Conservation (phyloP, 1,140 invertebrate species). For the Linepithema humile region DNA sequence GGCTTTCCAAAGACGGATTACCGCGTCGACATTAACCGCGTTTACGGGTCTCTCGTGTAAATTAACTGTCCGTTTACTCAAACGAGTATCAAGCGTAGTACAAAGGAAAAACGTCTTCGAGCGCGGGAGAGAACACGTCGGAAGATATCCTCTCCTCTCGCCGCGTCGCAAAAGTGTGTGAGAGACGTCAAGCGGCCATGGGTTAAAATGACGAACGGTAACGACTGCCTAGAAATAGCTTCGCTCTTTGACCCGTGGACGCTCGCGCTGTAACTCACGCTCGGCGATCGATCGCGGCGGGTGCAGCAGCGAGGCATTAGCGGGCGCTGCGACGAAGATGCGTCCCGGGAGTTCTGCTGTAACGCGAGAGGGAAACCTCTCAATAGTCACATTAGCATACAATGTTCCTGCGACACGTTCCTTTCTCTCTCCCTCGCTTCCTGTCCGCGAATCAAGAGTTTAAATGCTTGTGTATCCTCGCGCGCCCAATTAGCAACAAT, state of each 20-base stretch:
- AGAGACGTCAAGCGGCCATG: constrained; percentile 11
- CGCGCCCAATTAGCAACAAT: constrained; percentile 42
- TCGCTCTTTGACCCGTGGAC: constrained; percentile 47
- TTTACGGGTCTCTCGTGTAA: constrained; percentile 3
- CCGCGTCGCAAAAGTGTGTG: neutral
- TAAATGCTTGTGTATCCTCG: constrained; percentile 21
- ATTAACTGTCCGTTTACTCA: constrained; percentile 36
- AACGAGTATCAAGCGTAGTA: neutral
- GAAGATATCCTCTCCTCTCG: neutral
- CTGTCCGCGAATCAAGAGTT: constrained; percentile 14
- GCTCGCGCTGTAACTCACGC: constrained; percentile 20
- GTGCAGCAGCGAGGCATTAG: neutral
- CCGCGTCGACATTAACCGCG: constrained; percentile 14
- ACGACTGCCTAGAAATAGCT: constrained; percentile 43
- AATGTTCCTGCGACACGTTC: constrained; percentile 44
- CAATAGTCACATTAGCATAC: constrained; percentile 54
- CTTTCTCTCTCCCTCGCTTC: neutral
- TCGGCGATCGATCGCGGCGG: constrained; percentile 17
- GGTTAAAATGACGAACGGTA: constrained; percentile 46
- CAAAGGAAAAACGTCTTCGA: neutral
- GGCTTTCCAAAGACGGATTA: constrained; percentile 2
- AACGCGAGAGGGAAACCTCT: neutral
- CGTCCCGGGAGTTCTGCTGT: neutral
- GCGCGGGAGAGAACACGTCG: neutral
- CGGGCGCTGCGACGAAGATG: constrained; percentile 20